Evolutionary conservation across 2,888 invertebrate genomes (phyloP).

Genomic region (Ophioninae sp.): DNA sequence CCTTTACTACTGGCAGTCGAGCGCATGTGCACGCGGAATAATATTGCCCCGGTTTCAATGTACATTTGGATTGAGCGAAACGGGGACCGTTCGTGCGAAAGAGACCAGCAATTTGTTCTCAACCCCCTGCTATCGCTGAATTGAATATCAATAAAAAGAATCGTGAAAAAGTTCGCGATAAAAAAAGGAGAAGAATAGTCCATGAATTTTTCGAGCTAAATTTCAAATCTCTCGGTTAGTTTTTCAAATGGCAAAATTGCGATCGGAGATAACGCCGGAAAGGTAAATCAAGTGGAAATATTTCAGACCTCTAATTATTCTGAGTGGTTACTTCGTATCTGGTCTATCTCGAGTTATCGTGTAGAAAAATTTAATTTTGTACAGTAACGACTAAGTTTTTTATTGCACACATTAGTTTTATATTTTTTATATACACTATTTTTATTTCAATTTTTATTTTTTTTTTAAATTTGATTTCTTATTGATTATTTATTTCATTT

Average conservation of each 20-base stretch:
- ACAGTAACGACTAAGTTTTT: not conserved
- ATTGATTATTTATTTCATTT: too few relatives aligned
- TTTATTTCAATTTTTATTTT: too few relatives aligned
- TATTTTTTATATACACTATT: not conserved
- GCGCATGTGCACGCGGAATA: conserved; percentile 27
- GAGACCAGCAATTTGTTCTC: not conserved
- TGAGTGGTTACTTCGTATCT: not conserved
- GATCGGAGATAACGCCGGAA: not conserved
- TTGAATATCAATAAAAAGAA: not conserved
- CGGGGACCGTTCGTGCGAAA: conserved; percentile 6
- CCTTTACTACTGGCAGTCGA: conserved; percentile 45
- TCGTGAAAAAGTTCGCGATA: not conserved
- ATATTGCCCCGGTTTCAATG: conserved; percentile 27
- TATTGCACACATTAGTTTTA: not conserved
- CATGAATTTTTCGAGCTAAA: not conserved
- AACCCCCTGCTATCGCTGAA: not conserved
- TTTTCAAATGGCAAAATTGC: not conserved
- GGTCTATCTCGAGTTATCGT: not conserved
- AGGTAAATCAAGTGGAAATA: not conserved
- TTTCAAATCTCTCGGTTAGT: not conserved
- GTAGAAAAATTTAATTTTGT: not conserved
- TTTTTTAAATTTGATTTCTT: too few relatives aligned
- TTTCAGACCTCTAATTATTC: not conserved
- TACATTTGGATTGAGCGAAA: conserved; percentile 25
- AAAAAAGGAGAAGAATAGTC: too few relatives aligned